A percentile compares a stretch with the other conserved stretches of the same genome.
Evolutionary conservation across 2,113 vertebrate species (phyloP).

Genomic region (Asarcornis scutulata): DNA sequence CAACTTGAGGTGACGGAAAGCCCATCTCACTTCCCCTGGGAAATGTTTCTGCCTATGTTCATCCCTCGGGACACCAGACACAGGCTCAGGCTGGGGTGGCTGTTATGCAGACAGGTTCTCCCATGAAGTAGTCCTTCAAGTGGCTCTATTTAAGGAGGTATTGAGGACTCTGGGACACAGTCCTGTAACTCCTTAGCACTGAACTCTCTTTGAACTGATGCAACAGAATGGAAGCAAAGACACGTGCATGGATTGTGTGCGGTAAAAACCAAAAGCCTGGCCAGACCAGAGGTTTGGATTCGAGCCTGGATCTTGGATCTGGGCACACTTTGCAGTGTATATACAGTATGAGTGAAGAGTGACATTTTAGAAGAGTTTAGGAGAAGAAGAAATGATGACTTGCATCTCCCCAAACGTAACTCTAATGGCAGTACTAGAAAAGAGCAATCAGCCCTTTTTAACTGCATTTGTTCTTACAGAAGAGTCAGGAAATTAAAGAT

Average conservation of each 20-base stretch:
- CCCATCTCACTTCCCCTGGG: neutral
- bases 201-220: neutral
- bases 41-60: neutral
- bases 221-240: constrained; percentile 9
- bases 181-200: neutral
- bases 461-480: constrained; percentile 66
- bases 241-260: neutral
- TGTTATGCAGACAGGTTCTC: neutral
- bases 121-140: neutral
- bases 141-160: neutral
- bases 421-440: constrained; percentile 46
- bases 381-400: constrained; percentile 65
- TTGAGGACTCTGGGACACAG: neutral
- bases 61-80: neutral
- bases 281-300: constrained; percentile 66
- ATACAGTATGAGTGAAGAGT: constrained; percentile 63
- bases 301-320: constrained; percentile 50
- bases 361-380: constrained; percentile 57
- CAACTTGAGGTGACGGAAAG: neutral
- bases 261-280: constrained; percentile 15
- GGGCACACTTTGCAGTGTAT: constrained; percentile 51
- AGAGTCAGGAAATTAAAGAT: constrained; percentile 64
- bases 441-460: constrained; percentile 72
- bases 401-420: constrained; percentile 37
- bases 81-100: neutral